Base-by-base conservation (phyloP, 2,113 vertebrate species). In the Ammodramus savannarum region DNA sequence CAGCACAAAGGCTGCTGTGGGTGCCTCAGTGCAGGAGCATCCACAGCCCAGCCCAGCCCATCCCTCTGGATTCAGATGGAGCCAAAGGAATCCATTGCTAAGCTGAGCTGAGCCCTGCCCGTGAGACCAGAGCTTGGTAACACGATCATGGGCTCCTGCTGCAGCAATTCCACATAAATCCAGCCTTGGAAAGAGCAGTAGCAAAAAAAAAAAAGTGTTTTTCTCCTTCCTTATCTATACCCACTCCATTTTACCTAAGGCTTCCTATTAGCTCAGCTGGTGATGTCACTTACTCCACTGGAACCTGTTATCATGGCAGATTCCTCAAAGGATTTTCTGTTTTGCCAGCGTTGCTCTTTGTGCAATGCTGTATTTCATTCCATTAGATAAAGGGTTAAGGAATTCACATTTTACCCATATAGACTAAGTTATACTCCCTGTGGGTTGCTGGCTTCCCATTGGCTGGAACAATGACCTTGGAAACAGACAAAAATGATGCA, bases 401-500 rank as follows among this genome's bases (percentile, higher is more conserved):
- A 78, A 94, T 87, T 88, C 93, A 74, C 4, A 4, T 89, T 93
- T 92, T 96, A 87, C 84, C 87, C 83, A 52, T 94, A 88, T 88
- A 95, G 92, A 38, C 82, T 49, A 96, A 95, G 95, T 93, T 95
- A 85, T 69, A 95, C 89, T 96, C 96, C 95, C 93, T 86, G 90
- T 94, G 93, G 95, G 84, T 85, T 94, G 83, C 93, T 90, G 79
- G 46, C 87, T 91, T 94, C 92, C 95, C 76, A 95, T 96, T 96
- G 91, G 87, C 80, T 97, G 85, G 68, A 93, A 85, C 8, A 43
- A 95, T 95, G 95, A 97, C 91, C 96, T 96, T 96, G 88, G 88
- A 95, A 95, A 94, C 95, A 94, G 95, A 96, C 94, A 95, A 96
- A 96, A 96, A 97, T 95, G 96, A 95, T 96, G 94, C 95, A 96